phyloP scores from a whole-genome alignment of 2,888 invertebrate species.

The Brachylomia viminalis region DNA sequence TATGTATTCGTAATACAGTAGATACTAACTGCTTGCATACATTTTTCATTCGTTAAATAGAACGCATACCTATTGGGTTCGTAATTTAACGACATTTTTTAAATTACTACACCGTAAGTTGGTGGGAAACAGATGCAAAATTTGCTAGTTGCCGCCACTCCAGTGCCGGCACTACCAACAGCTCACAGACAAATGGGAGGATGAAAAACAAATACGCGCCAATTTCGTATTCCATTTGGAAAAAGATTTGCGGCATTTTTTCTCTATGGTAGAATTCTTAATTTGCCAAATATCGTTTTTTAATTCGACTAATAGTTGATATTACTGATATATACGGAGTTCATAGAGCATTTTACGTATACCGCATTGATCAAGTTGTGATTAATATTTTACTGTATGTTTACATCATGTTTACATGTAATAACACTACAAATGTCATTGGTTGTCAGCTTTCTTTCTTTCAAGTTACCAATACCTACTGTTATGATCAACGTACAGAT shows the following conservation, averaged over 20 bases:
- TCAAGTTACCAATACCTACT: background rate
- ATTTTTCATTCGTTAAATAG: background rate
- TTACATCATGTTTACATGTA: background rate
- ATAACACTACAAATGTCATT: background rate
- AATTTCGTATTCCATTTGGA: conserved; percentile 31
- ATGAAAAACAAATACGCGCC: conserved; percentile 48
- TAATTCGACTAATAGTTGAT: background rate
- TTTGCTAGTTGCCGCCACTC: conserved; percentile 50
- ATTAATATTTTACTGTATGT: background rate
- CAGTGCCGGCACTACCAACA: conserved; percentile 37
- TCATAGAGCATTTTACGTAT: background rate
- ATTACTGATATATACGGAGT: background rate
- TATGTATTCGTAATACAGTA: background rate
- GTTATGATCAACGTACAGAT: background rate
- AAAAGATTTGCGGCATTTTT: conserved; percentile 26
- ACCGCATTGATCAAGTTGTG: background rate
- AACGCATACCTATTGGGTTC: conserved; percentile 1
- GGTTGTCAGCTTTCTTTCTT: no score
- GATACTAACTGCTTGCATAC: background rate
- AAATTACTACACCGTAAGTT: conserved; percentile 6
- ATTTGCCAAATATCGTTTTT: conserved; percentile 1
- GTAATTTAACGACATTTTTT: conserved; percentile 20
- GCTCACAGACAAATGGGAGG: conserved; percentile 42
- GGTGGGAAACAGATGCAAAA: conserved; percentile 41
- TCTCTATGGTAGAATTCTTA: conserved; percentile 15